Evolutionary conservation across 2,888 invertebrate species (phyloP).

Genomic region (Autographa pulchrina): DNA sequence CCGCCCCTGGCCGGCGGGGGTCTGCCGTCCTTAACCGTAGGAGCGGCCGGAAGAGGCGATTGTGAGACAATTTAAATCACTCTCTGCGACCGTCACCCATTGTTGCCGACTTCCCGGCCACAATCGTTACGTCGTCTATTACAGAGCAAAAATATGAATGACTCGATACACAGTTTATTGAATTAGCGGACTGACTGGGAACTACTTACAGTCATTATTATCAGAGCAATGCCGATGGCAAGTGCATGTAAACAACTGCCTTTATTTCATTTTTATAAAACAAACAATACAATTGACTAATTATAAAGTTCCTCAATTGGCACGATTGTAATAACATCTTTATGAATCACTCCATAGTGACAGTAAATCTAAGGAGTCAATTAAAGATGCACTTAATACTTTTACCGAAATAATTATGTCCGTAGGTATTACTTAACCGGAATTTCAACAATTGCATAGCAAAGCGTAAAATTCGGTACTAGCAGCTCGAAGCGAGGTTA

Average conservation of each 20-base stretch:
- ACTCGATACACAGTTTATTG: slow-evolving; percentile 49
- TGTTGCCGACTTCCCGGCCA: slow-evolving; percentile 79
- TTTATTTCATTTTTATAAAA: not conserved
- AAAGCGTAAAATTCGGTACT: slow-evolving; percentile 39
- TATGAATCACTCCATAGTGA: not conserved
- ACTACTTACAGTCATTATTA: slow-evolving; percentile 14
- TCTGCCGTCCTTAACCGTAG: slow-evolving; percentile 69
- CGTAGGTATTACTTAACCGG: slow-evolving; percentile 45
- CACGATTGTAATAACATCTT: not conserved
- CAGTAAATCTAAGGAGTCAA: not conserved
- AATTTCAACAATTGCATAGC: slow-evolving; percentile 55
- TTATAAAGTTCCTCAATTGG: not conserved
- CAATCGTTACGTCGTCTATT: slow-evolving; percentile 61
- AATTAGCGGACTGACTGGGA: slow-evolving; percentile 35
- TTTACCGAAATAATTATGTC: slow-evolving; percentile 32
- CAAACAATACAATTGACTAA: not conserved
- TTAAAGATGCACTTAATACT: not conserved
- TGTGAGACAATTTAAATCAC: slow-evolving; percentile 86
- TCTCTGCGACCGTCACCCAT: slow-evolving; percentile 74
- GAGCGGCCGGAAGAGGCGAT: slow-evolving; percentile 79
- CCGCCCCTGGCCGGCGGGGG: slow-evolving; percentile 59
- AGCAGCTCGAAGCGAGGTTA: slow-evolving; percentile 48
- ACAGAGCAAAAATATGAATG: slow-evolving; percentile 58
- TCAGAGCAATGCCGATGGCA: slow-evolving; percentile 16
- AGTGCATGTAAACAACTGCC: not conserved